Evolutionary conservation across 2,888 invertebrate species (phyloP), one percentile per base, ranked within the genome.

Genomic region (Priocnemis perturbator): DNA sequence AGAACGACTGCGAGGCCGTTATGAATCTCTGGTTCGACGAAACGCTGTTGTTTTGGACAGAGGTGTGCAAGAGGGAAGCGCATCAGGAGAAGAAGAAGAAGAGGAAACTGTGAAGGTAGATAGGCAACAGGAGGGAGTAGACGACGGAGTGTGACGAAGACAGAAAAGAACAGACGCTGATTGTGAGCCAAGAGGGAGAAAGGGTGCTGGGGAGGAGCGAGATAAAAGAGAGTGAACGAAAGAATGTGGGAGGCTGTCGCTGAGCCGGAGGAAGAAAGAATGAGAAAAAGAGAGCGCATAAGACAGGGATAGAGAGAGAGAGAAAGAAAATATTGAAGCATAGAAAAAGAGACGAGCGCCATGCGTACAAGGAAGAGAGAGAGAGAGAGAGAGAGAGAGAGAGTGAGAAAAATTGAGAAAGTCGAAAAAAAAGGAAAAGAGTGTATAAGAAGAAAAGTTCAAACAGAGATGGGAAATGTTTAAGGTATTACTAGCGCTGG

Each of bases 361-460:
- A 26, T 5, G 26, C 90, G 90, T n/a, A n/a, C n/a, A n/a, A n/a
- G n/a, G n/a, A n/a, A 90, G 90, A 90, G 90, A 90, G 90, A 90
- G 90, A 90, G 91, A 77, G 62, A 73, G 91, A 89, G 90, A 91
- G 88, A 85, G 86, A 89, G 65, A 68, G 67, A 65, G 53, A 67
- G 67, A 60, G 53, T 57, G 52, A 67, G 67, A 44, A 44, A 9
- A 14, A 44, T 9, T n/a, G n/a, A n/a, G n/a, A n/a, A n/a, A n/a
- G n/a, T n/a, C n/a, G n/a, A n/a, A 47, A 17, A 3, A 11, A 11
- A 17, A 47, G 47, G 11, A 17, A 47, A 11, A 47, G 47, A 47
- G 47, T 3, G 47, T n/a, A 17, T 3, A 11, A 17, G 47, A 47
- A 11, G 47, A 65, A 53, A 59, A 60, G 60, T 44, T 58, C 37